Conservation (phyloP, 2,888 invertebrate species). For the Agrotis segetum region DNA sequence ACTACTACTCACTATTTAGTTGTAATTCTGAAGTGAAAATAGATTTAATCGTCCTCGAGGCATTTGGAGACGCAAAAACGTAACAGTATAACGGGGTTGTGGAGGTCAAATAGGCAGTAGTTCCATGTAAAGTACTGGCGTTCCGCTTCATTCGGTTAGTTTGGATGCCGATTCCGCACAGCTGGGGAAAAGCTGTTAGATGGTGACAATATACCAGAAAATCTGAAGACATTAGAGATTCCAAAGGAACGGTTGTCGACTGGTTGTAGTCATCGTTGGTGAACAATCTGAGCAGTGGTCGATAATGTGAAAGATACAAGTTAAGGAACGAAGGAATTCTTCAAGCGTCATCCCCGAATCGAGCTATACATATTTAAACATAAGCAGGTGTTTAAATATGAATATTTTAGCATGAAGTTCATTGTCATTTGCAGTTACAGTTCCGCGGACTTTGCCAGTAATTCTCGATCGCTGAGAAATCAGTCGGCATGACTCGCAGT, state of each 20-base stretch:
- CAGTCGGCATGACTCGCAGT: slow-evolving; percentile 33
- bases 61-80: background rate
- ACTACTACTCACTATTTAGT: slow-evolving; percentile 37
- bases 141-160: no score
- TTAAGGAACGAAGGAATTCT: background rate
- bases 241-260: background rate
- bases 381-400: slow-evolving; percentile 9
- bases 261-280: background rate
- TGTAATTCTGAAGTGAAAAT: slow-evolving; percentile 17
- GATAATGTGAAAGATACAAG: background rate
- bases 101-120: no score
- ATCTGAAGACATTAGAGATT: background rate
- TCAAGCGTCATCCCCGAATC: background rate
- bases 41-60: slow-evolving; percentile 3
- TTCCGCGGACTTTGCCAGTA: slow-evolving; percentile 39
- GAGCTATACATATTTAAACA: slow-evolving; percentile 11
- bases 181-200: no score
- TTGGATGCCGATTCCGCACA: no score
- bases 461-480: slow-evolving; percentile 27
- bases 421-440: slow-evolving; percentile 44
- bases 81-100: no score
- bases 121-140: no score
- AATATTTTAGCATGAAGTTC: slow-evolving; percentile 49
- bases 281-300: background rate
- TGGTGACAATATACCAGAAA: background rate